Evolutionary conservation across 2,797 vertebrate genomes (phyloP).

Genomic region (Otolemur crassicaudatus): DNA sequence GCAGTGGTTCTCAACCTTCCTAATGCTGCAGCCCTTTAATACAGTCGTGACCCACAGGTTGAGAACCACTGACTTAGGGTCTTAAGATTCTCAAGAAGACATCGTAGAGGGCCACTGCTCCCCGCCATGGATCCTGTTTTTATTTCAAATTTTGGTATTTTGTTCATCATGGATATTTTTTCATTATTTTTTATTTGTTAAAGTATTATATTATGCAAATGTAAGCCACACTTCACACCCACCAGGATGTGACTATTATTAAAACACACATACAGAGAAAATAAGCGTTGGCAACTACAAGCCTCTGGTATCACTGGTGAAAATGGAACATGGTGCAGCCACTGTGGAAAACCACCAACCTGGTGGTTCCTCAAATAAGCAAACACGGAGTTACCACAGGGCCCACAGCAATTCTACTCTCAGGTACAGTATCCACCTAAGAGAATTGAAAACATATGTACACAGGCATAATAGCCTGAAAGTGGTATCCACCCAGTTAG

Average conservation of each 20-base stretch:
- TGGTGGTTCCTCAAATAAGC: neutral
- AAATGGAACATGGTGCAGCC: neutral
- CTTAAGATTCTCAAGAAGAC: too few species aligned
- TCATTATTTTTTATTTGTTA: neutral
- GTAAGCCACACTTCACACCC: neutral
- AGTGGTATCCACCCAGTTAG: rapidly evolving
- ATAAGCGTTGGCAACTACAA: neutral
- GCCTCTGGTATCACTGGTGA: too few species aligned
- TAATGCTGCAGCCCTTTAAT: too few species aligned
- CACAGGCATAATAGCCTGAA: neutral
- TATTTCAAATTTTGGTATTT: neutral
- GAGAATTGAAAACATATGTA: neutral
- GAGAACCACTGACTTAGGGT: too few species aligned
- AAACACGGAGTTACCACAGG: neutral
- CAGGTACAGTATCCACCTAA: too few species aligned
- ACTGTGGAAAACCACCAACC: neutral
- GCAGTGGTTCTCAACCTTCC: too few species aligned
- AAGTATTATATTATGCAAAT: neutral
- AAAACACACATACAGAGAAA: neutral
- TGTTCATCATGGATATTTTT: neutral
- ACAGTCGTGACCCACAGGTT: too few species aligned
- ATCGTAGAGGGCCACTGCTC: too few species aligned
- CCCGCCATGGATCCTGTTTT: neutral
- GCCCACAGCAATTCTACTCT: neutral
- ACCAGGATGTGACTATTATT: neutral